Base-by-base conservation (phyloP, 2,888 invertebrate species). In the Lithosia quadra region DNA sequence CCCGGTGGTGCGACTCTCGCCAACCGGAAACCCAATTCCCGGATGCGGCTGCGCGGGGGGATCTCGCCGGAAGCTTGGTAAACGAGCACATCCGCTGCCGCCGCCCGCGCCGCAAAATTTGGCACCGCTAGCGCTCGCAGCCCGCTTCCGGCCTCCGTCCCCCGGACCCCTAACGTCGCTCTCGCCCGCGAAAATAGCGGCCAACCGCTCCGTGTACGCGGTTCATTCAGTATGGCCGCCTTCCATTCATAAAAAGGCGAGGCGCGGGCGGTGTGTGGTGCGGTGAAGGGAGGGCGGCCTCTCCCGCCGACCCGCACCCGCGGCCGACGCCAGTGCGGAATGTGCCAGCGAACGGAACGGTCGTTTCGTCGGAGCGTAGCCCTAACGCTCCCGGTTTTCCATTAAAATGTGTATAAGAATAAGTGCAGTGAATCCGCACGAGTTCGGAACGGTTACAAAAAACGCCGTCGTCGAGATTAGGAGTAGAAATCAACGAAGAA, bases 141-240 rank as follows among this genome's bases (percentile, higher is more conserved):
- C 92, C 87, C 92, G 92, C 92, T 94, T 93, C 94, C 94, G 94
- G 92, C 92, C 92, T 90, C 91, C 91, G 87, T 90, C 92, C 92
- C 92, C 91, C 91, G 89, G 88, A 86, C 90, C 91, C 89, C 91
- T 87, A 86, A 82, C 90, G 88, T 86, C 91, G 90, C 86, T 90
- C 88, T 91, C 90, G 91, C 92, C 91, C 93, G 94, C 94, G 90
- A 92, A 93, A 94, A 94, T 94, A 94, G 94, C 94, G 93, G 92
- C 94, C 93, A 93, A 93, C 94, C 92, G 94, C 94, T 94, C 94
- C 88, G 95, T 95, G 95, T 95, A 95, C 95, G 95, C 96, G 95
- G 95, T 96, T 96, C 96, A 96, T 96, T 96, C 96, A 96, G 96
- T 94, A 96, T 96, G 96, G 96, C 96, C 95, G 96, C 96, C 96